These are phyloP conservation scores for Alosa sapidissima DNA, from an alignment of 2,797 vertebrate genomes.

Conservation along the genomic window DNA sequence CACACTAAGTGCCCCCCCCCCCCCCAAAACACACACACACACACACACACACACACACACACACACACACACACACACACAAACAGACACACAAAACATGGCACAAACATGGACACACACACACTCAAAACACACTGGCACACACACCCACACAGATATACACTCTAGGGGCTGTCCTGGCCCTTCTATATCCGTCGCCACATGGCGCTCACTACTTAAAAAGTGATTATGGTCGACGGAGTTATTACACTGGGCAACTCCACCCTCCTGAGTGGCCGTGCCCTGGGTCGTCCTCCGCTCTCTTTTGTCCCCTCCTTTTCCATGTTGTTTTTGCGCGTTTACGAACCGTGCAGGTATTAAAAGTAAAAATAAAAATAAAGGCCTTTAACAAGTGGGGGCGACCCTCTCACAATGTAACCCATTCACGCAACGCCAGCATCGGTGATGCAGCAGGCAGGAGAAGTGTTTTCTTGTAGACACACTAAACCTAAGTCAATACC, in stretches of 20 bases:
- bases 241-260: conserved; percentile 52
- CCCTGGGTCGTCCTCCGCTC: conserved; percentile 28
- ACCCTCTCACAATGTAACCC: neutral
- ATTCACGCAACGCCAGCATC: neutral
- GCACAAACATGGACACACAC: neutral
- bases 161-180: conserved; percentile 43
- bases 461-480: neutral
- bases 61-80: neutral
- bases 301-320: conserved; percentile 1
- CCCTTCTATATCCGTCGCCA: conserved; percentile 58
- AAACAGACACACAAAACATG: neutral
- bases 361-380: conserved; percentile 23
- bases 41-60: neutral
- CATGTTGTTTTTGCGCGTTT: conserved; percentile 31
- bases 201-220: conserved; percentile 61
- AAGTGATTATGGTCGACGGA: conserved; percentile 60
- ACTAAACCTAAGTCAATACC: too few species aligned
- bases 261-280: conserved; percentile 47
- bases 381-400: neutral
- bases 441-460: neutral
- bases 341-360: conserved; percentile 49
- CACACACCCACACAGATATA: neutral
- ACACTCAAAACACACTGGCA: neutral
- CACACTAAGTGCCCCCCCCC: conserved; percentile 12
- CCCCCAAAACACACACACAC: neutral